These are phyloP conservation scores for Trachymyrmex septentrionalis DNA, from an alignment of 1,140 invertebrate genomes.

Conservation along the genomic window DNA sequence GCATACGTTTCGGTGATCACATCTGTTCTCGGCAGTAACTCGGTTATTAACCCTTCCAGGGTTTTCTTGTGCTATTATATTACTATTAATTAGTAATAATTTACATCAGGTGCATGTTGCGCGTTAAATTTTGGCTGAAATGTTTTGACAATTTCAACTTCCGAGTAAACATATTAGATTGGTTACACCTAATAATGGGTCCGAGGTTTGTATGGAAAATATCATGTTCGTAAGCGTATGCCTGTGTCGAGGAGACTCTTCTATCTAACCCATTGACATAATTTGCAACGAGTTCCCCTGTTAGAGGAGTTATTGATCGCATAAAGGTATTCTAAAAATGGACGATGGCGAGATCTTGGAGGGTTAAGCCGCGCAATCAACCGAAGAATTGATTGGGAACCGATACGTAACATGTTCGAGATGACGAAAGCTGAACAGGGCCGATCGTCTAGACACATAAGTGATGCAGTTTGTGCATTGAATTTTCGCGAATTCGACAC, in stretches of 20 bases:
- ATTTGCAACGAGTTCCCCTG: conserved; percentile 37
- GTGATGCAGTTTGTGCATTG: conserved; percentile 33
- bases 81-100: neutral
- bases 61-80: neutral
- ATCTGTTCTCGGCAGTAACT: conserved; percentile 25
- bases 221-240: neutral
- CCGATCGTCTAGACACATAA: conserved; percentile 14
- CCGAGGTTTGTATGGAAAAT: neutral
- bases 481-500: conserved; percentile 1
- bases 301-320: conserved; percentile 54
- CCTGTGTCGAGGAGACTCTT: neutral
- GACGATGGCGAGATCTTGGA: conserved; percentile 54
- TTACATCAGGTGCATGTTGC: neutral
- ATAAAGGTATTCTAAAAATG: conserved; percentile 58
- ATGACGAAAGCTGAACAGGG: conserved; percentile 48
- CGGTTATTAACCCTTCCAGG: conserved; percentile 17
- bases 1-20: conserved; percentile 38
- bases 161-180: neutral
- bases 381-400: conserved; percentile 49
- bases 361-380: conserved; percentile 55
- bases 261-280: conserved; percentile 57
- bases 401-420: conserved; percentile 53
- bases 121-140: neutral
- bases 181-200: neutral
- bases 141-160: neutral